Evolutionary conservation across 2,113 vertebrate species (phyloP), one percentile per base, ranked within the genome.

Genomic region (Mastomys coucha): DNA sequence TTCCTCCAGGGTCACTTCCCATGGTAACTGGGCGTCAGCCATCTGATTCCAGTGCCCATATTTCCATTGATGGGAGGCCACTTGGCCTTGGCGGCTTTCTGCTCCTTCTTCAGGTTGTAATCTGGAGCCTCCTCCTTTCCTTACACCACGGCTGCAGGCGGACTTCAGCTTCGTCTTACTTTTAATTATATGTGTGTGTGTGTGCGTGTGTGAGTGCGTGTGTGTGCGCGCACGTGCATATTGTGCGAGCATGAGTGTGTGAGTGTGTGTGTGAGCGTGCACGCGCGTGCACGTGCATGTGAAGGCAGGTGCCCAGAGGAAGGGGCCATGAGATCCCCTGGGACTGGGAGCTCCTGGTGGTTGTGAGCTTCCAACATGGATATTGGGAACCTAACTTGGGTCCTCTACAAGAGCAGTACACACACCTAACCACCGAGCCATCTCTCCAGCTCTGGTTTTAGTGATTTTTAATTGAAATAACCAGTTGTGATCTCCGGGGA

Each of bases 11-110:
- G 99, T 98, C 5, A 99, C 98, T 16, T 99, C 99, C 99, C 99
- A 99, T 1, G 99, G 53, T 99, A 49, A 99, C 99, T 99, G 99
- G 94, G 99, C 99, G 95, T 99, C 99, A 53, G 99, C 99, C 28
- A 99, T 99, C 96, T 99, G 99, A 97, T 99, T 99, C 99, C 99
- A 88, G 98, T 99, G 39, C 22, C 0, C 78, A n/a, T 58, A 2
- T 5, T 56, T n/a, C 53, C 53, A 39, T 7, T 24, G 78, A 14
- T 10, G 6, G 22, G 36, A 26, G 22, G 53, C 26, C 80, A 82
- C 19, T 4, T 39, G 36, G 36, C 36, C 80, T 82, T 39, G 19
- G 11, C 4, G 78, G 33, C 36, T n/a, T 82, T 39, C 36, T 26
- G 78, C 2, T 4, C 53, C 80, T 39, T 36, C 80, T 82, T 24